phyloP scores from a whole-genome alignment of 2,888 invertebrate species.

The Nomada fucata region DNA sequence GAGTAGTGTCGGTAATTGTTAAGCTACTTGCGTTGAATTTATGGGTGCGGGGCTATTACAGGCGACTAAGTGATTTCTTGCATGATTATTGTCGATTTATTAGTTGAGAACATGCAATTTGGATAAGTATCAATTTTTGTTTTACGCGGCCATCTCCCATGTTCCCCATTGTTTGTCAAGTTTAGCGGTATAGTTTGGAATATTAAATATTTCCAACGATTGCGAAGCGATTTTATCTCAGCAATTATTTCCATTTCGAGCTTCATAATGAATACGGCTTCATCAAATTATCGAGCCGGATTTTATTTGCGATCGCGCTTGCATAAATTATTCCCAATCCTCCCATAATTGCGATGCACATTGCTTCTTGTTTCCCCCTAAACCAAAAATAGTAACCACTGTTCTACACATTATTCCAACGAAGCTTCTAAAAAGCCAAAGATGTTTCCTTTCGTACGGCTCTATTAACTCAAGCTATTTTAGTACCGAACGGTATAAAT shows the following conservation, averaged over 20 bases:
- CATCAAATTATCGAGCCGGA: constrained; percentile 20
- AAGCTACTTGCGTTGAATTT: no score
- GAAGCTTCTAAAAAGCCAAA: no score
- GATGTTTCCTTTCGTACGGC: no score
- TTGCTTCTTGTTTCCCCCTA: not conserved
- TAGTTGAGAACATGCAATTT: not conserved
- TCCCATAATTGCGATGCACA: constrained; percentile 8
- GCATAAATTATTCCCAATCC: constrained; percentile 22
- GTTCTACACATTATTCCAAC: no score
- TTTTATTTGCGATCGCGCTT: constrained; percentile 14
- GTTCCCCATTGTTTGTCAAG: no score
- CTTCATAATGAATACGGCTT: constrained; percentile 17
- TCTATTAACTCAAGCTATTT: no score
- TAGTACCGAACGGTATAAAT: no score
- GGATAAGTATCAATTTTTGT: not conserved
- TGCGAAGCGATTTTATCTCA: constrained; percentile 6
- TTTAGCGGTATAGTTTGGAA: no score
- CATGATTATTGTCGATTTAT: not conserved
- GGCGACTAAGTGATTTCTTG: not conserved
- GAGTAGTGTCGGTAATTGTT: no score
- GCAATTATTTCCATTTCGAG: constrained; percentile 15
- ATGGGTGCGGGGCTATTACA: no score
- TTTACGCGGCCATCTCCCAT: no score
- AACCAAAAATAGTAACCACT: no score
- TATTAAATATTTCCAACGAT: constrained; percentile 8